These are phyloP conservation scores for Hyperopisus bebe DNA, from an alignment of 2,113 vertebrate species.

Conservation along the genomic window DNA sequence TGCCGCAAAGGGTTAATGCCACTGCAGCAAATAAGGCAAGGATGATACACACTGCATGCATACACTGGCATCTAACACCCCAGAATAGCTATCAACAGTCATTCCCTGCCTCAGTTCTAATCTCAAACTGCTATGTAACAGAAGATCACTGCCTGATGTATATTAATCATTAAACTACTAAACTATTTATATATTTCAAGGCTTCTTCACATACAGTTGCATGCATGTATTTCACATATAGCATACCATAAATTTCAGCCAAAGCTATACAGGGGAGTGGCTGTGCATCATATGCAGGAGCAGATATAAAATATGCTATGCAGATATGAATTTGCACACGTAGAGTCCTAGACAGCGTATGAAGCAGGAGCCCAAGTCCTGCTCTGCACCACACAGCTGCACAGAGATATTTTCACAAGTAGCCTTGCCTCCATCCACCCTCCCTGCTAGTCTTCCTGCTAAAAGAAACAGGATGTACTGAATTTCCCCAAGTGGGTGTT, in stretches of 20 bases:
- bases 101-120: background rate
- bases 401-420: background rate
- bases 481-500: background rate
- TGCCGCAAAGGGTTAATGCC: background rate
- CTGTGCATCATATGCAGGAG: background rate
- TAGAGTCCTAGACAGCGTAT: background rate
- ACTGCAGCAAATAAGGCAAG: background rate
- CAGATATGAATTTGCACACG: background rate
- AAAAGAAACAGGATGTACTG: slow-evolving; percentile 17
- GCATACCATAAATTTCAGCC: background rate
- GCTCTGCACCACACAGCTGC: background rate
- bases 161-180: background rate
- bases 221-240: background rate
- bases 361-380: background rate
- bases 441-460: background rate
- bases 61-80: background rate
- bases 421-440: background rate
- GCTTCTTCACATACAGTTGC: background rate
- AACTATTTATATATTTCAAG: background rate
- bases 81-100: background rate
- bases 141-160: background rate
- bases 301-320: background rate
- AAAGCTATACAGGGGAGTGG: background rate
- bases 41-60: background rate
- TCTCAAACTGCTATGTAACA: background rate